These are phyloP conservation scores for Eupristina koningsbergeri DNA, from an alignment of 1,140 invertebrate genomes.

Conservation along the genomic window DNA sequence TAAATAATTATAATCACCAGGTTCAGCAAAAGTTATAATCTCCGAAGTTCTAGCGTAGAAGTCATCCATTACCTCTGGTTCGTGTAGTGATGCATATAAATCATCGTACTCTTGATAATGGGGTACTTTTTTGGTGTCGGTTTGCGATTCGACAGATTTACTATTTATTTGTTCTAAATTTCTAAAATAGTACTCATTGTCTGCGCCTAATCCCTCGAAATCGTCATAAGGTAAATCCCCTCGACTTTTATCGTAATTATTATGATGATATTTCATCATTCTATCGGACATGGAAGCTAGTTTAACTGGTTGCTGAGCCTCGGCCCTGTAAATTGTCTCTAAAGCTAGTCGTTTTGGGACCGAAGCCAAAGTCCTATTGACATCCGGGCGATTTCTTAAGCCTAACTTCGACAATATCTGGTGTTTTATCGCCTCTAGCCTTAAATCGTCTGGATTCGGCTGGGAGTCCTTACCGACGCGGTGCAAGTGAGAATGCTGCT, in stretches of 20 bases:
- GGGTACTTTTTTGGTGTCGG: constrained; percentile 16
- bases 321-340: constrained; percentile 80
- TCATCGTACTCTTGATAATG: constrained; percentile 62
- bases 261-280: neutral
- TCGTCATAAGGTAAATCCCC: constrained; percentile 53
- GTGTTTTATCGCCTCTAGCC: constrained; percentile 83
- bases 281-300: constrained; percentile 51
- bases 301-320: constrained; percentile 68
- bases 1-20: constrained; percentile 75
- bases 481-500: constrained; percentile 61
- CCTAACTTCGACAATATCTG: constrained; percentile 85
- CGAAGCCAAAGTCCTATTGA: constrained; percentile 76
- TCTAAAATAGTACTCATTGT: constrained; percentile 66
- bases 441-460: constrained; percentile 74
- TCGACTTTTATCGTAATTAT: constrained; percentile 2
- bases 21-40: constrained; percentile 87
- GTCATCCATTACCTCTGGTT: constrained; percentile 76
- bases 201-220: constrained; percentile 57
- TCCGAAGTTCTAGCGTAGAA: constrained; percentile 86
- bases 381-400: constrained; percentile 79
- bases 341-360: constrained; percentile 79
- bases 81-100: constrained; percentile 58
- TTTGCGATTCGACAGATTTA: neutral
- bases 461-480: constrained; percentile 55
- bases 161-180: constrained; percentile 61